Base-by-base conservation (phyloP, 2,113 vertebrate species). In the Psophia crepitans region DNA sequence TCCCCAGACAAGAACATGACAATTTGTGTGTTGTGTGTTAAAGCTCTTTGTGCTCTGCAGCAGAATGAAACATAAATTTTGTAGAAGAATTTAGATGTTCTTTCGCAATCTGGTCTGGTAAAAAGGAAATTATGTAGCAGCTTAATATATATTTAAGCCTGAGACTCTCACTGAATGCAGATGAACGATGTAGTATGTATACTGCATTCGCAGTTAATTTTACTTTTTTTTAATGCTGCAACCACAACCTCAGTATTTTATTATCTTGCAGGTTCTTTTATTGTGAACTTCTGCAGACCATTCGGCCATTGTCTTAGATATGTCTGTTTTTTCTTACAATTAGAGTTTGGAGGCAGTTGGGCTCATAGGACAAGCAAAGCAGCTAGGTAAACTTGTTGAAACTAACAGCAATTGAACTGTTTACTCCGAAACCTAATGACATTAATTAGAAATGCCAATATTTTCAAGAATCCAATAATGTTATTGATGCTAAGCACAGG, bases 1-100 rank as follows among this genome's bases (percentile, higher is more conserved):
- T 92, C 86, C 84, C 83, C 76, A 93, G 89, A 96, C 89, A 92
- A 56, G 89, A 95, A 76, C 73, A 81, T 32, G 92, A 84, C 70
- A 90, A 97, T 82, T 81, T 79, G 32, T 92, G 83, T 82, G 69
- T 39, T 84, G 44, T 95, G 92, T 61, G 33, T 71, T 91, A 79
- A 53, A 90, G 86, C 74, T 84, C 77, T 70, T 64, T 44, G 35
- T 92, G 76, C 73, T 93, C 74, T 82, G 80, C 70, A 90, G 86
- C 48, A 82, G 58, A 89, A 78, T 20, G 53, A 95, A 93, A 71
- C 65, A 89, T 89, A 84, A 78, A 82, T 95, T 94, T 86, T 91
- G 77, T 3, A 28, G 83, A 75, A 89, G 69, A 94, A 86, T 91
- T 83, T 65, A 87, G 61, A 88, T 87, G 83, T 71, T 93, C 86